phyloP scores from a whole-genome alignment of 2,797 vertebrate species.

The Tamandua tetradactyla region DNA sequence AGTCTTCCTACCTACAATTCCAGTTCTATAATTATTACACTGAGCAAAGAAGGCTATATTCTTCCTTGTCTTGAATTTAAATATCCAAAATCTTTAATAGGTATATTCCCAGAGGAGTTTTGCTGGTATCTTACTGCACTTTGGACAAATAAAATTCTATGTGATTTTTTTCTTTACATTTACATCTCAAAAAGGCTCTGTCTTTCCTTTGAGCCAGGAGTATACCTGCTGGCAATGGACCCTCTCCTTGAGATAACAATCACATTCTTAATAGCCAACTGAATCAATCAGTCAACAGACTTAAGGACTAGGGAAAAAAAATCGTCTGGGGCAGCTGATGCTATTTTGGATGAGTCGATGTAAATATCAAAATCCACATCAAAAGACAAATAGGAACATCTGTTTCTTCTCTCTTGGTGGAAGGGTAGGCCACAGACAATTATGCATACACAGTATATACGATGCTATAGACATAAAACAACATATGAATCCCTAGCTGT shows the following conservation, averaged over 20 bases:
- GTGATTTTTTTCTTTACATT: not conserved
- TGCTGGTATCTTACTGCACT: not conserved
- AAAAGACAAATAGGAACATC: conserved; percentile 80
- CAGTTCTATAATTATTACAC: conserved; percentile 15
- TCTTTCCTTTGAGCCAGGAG: conserved; percentile 35
- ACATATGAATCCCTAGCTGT: conserved; percentile 49
- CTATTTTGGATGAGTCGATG: conserved; percentile 76
- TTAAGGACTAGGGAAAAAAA: conserved; percentile 70
- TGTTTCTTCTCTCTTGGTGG: conserved; percentile 72
- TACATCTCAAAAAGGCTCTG: not conserved
- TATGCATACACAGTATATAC: conserved; percentile 36
- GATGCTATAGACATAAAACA: conserved; percentile 47
- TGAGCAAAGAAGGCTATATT: not conserved
- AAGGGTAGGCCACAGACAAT: conserved; percentile 57
- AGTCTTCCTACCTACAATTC: conserved; percentile 1
- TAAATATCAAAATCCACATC: conserved; percentile 79
- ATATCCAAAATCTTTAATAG: not conserved
- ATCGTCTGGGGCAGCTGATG: not conserved
- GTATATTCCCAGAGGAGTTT: not conserved
- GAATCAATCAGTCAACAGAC: conserved; percentile 71
- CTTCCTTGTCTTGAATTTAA: conserved; percentile 34
- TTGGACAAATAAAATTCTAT: not conserved
- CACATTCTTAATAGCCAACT: conserved; percentile 59
- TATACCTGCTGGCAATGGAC: not conserved
- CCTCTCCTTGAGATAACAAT: conserved; percentile 69